Percentiles rank a stretch among this genome's conserved stretches.
phyloP scores from a whole-genome alignment of 2,113 vertebrate genomes.

The Callithrix jacchus region DNA sequence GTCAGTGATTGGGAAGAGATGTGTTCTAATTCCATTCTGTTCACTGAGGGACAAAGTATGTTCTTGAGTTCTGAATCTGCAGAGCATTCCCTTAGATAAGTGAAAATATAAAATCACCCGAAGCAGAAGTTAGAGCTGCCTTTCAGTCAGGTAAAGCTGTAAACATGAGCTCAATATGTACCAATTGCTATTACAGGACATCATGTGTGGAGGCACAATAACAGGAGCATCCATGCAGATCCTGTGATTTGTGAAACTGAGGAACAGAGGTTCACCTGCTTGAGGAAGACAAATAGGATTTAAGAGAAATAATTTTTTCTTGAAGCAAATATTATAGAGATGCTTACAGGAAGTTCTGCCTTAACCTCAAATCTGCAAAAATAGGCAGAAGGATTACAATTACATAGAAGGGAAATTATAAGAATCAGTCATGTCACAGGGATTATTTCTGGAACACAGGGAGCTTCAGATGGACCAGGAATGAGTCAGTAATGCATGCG shows the following conservation, averaged over 20 bases:
- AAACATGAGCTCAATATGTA: neutral
- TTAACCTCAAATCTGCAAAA: neutral
- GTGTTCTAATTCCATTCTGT: slow-evolving; percentile 45
- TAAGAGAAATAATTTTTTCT: neutral
- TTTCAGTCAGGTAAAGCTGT: neutral
- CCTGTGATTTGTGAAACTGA: neutral
- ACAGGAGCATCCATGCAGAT: neutral
- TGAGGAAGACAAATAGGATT: neutral
- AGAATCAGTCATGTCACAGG: neutral
- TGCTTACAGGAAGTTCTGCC: neutral
- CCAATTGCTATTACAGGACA: neutral
- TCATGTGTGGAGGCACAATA: neutral
- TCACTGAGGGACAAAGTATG: slow-evolving; percentile 30
- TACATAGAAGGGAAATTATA: neutral
- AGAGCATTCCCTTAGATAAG: neutral
- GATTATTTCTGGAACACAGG: neutral
- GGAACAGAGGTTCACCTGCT: neutral
- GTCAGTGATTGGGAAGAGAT: slow-evolving; percentile 46
- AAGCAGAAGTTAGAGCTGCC: neutral
- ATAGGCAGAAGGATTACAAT: neutral
- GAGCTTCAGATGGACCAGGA: neutral
- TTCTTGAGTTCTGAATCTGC: slow-evolving; percentile 50
- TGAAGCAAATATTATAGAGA: neutral
- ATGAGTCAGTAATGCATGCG: neutral
- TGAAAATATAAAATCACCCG: neutral